Evolutionary conservation across 2,797 vertebrate genomes (phyloP).

Genomic region (Tragopan temminckii): DNA sequence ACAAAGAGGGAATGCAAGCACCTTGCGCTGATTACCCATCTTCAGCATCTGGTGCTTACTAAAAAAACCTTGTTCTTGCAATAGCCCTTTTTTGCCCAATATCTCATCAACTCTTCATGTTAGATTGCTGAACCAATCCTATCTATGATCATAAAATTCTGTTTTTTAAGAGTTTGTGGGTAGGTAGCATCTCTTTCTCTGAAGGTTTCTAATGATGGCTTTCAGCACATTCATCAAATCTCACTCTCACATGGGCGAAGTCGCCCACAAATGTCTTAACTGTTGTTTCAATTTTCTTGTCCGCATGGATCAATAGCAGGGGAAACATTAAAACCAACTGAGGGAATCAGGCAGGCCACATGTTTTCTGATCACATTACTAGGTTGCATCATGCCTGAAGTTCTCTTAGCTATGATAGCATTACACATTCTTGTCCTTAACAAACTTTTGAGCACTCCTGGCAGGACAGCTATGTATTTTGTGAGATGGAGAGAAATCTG

Average conservation of each 20-base stretch:
- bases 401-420: not conserved
- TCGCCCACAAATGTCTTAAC: not conserved
- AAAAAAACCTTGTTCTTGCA: not conserved
- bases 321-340: not conserved
- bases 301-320: not conserved
- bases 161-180: not conserved
- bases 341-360: not conserved
- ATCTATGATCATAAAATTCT: not conserved
- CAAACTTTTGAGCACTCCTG: not conserved
- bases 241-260: not conserved
- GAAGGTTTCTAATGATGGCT: not conserved
- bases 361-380: not conserved
- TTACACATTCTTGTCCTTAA: not conserved
- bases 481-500: not conserved
- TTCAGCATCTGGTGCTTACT: not conserved
- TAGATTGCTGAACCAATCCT: not conserved
- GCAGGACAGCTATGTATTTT: not conserved
- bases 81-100: accelerated
- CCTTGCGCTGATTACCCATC: not conserved
- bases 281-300: not conserved
- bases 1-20: not conserved
- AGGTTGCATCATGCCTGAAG: not conserved
- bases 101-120: not conserved
- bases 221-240: not conserved
- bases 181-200: not conserved